Evolutionary conservation across 2,113 vertebrate species (phyloP).

Genomic region (Calidris pygmaea): DNA sequence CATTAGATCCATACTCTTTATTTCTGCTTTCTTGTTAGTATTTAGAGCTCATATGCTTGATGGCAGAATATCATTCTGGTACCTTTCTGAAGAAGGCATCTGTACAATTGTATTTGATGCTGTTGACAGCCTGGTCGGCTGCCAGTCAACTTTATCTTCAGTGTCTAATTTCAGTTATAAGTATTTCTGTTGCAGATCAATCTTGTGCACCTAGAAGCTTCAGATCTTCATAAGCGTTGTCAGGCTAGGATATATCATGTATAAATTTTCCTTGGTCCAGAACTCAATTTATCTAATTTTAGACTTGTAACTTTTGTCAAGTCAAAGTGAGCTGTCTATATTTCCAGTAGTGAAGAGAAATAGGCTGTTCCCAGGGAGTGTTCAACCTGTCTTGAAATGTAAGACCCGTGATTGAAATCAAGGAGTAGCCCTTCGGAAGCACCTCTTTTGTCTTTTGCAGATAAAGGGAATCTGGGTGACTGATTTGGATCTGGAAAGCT

Average conservation of each 20-base stretch:
- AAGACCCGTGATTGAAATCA: not conserved
- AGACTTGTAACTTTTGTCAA: not conserved
- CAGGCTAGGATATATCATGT: not conserved
- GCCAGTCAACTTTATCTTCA: conserved; percentile 51
- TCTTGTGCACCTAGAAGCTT: not conserved
- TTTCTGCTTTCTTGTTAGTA: conserved; percentile 9
- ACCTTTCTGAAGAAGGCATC: conserved; percentile 39
- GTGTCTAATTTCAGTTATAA: conserved; percentile 23
- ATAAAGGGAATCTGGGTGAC: not conserved
- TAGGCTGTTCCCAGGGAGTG: not conserved
- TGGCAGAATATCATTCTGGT: not conserved
- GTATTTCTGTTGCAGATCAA: not conserved
- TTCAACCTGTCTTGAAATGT: not conserved
- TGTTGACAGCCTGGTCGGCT: conserved; percentile 35
- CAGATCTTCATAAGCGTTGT: not conserved
- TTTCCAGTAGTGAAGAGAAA: not conserved
- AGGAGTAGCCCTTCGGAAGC: not conserved
- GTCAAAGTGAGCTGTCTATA: not conserved
- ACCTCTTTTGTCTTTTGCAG: not conserved
- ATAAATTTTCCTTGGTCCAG: not conserved
- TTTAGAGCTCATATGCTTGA: not conserved
- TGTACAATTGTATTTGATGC: conserved; percentile 7
- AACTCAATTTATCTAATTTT: not conserved
- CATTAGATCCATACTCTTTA: not conserved
- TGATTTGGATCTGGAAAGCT: not conserved